Evolutionary conservation across 2,113 vertebrate genomes (phyloP).

Genomic region (Petrocephalus microphthalmus): DNA sequence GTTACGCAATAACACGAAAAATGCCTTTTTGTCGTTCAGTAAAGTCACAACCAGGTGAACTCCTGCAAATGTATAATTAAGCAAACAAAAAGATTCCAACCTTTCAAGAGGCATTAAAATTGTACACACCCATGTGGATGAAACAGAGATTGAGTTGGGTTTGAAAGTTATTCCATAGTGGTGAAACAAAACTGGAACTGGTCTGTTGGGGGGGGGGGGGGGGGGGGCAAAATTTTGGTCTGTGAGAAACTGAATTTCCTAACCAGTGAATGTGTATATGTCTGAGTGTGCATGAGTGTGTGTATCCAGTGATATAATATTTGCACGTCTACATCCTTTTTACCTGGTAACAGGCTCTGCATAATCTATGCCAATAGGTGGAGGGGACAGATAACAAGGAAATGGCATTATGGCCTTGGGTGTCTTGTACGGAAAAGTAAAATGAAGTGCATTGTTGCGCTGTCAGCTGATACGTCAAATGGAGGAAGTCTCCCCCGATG

Average conservation of each 20-base stretch:
- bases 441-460: background rate
- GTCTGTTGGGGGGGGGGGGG: background rate
- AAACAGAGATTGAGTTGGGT: background rate
- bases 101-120: background rate
- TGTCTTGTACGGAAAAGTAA: background rate
- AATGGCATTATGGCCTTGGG: background rate
- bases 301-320: background rate
- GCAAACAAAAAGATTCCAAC: conserved; percentile 6
- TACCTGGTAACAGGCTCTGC: background rate
- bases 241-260: background rate
- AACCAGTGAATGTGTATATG: background rate
- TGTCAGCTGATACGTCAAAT: background rate
- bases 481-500: background rate
- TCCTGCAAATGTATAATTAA: background rate
- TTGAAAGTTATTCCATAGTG: background rate
- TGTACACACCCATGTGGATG: background rate
- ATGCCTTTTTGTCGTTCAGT: background rate
- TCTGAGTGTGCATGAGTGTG: background rate
- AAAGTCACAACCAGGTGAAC: background rate
- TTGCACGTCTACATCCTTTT: background rate
- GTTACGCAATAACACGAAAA: background rate
- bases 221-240: background rate
- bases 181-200: background rate
- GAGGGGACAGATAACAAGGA: background rate
- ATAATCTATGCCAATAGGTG: background rate